These are phyloP conservation scores for Quiscalus mexicanus DNA, from an alignment of 2,113 vertebrate genomes.

Conservation along the genomic window DNA sequence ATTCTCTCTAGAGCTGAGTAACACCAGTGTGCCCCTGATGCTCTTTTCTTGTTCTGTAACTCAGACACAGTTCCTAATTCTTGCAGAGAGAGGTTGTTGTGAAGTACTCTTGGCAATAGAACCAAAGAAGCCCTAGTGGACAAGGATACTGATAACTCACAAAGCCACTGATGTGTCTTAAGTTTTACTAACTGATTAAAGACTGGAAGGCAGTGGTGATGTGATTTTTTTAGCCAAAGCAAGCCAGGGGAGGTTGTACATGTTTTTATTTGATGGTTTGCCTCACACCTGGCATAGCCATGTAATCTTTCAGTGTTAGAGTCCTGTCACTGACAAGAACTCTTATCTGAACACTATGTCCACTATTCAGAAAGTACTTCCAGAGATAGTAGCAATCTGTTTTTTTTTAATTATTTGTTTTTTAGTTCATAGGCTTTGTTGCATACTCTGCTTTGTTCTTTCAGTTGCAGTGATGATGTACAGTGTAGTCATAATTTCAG, in stretches of 20 bases:
- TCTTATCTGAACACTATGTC: background rate
- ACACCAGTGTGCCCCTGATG: background rate
- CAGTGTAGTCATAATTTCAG: background rate
- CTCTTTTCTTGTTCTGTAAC: background rate
- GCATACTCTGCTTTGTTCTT: background rate
- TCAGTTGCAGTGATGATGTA: background rate
- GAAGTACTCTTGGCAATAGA: background rate
- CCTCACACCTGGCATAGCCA: background rate
- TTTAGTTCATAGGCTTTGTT: background rate
- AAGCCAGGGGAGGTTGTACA: background rate
- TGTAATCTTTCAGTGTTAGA: background rate
- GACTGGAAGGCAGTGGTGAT: background rate
- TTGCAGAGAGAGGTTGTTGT: constrained; percentile 17
- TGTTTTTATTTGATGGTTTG: background rate
- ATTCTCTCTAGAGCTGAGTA: constrained; percentile 12
- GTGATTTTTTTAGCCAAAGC: background rate
- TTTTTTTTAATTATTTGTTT: background rate
- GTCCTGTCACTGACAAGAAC: background rate
- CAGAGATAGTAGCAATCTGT: background rate
- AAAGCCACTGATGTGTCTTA: background rate
- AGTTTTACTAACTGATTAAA: background rate
- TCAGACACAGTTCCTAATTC: background rate
- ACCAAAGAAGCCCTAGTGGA: background rate
- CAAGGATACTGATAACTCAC: background rate
- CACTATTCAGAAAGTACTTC: background rate